Evolutionary conservation across 2,888 invertebrate species (phyloP), one percentile per base, ranked within the genome.

Genomic region (Noctua janthe): DNA sequence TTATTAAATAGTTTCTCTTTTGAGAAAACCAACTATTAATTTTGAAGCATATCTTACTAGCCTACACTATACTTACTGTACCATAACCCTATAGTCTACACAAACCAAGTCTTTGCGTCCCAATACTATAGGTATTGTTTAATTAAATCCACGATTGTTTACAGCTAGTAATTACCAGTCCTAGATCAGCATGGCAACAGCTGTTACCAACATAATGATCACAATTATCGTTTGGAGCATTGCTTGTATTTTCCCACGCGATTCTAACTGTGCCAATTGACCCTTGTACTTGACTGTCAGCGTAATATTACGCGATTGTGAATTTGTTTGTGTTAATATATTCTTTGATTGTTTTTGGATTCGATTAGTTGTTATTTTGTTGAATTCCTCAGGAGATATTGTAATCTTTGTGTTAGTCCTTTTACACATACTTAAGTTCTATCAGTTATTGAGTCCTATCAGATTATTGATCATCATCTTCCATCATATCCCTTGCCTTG

Each of bases 221-320:
- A 84, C 84, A 81, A 81, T 86, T 87, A 86, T 81, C 74, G 77
- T 86, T 81, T 81, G 56, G 67, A 87, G 87, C 73, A 87, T 81
- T 87, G 74, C 84, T 84, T 87, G 84, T 81, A 84, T 78, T 86
- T 85, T 86, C 85, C 87, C 85, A 87, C 87, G 85, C 78, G 78
- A 67, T 76, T 54, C 72, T 72, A 76, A 86, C 76, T 59, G 87
- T 86, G 84, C 87, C 84, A 78, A 83, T 87, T 86, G 85, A 86
- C 85, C 85, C 87, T 69, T 83, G 85, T 74, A 74, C 84, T 78
- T 81, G 67, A 71, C 72, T 86, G 75, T 72, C 73, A 71, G 64
- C 76, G 80, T 84, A 74, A 86, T 84, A 74, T 81, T 86, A 71
- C 81, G 78, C 71, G 76, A 86, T 81, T 86, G 81, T 78, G 66